Base-by-base conservation (phyloP, 2,888 invertebrate species). In the Leptinotarsa peninsularis region DNA sequence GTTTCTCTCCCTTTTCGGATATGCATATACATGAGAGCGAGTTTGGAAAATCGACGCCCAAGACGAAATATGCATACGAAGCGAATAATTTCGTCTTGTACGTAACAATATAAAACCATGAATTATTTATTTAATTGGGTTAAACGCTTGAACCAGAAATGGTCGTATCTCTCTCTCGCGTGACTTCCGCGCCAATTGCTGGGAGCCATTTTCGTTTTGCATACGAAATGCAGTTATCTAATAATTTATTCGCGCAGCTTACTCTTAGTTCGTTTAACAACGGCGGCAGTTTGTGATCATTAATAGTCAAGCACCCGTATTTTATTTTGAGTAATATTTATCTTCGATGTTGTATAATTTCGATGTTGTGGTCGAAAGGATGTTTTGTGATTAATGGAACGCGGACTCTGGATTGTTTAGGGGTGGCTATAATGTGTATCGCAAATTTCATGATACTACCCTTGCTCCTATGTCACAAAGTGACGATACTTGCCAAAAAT, bases 61-160 rank as follows among this genome's bases (percentile, higher is more conserved):
- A 70, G 63, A 17, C 33, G 49, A 68, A 70, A 49, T 66, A 56
- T 54, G 63, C 67, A 54, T 33, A 43, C 70, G 66, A 66, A 56
- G 21, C 58, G 72, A 63, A 72, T 72, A 66, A 69, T 74, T 74
- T 63, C 56, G 56, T 23, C 66, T 52, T 66, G 60, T 21, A 49
- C 68, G 60, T 21, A 49, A 71, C 71, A 49, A 60, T 66, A 77
- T 75, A 72, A 75, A 75, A 73, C 49, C 73, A 79, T 80, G 80
- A 79, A 80, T 79, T 80, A 80, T 80, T 77, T 79, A 79, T 79
- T 79, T 80, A 81, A 79, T 81, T 81, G 77, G 77, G 78, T 75
- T 77, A 76, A 77, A 77, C 73, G 71, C 60, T 75, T 14, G 54
- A 75, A 70, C 74, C 75, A 71, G 76, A 74, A 77, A 79, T 75